Evolutionary conservation across 1,140 invertebrate species (phyloP).

Genomic region (Heliconius hewitsoni): DNA sequence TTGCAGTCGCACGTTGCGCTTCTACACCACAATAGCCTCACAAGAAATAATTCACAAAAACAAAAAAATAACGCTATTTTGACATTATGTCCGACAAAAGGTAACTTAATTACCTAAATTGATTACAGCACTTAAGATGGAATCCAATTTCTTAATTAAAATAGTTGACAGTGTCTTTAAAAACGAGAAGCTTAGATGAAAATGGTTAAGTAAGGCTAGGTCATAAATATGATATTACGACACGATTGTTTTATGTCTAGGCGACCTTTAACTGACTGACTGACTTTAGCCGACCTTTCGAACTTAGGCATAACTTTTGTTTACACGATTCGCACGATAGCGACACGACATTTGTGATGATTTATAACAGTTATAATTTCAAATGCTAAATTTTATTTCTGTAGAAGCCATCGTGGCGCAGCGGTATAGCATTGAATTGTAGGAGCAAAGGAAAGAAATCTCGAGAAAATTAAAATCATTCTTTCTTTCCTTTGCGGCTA

Average conservation of each 20-base stretch:
- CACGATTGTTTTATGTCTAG: background rate
- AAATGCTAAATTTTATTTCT: background rate
- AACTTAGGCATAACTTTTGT: background rate
- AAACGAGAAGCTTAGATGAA: background rate
- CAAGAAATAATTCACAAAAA: too few species aligned
- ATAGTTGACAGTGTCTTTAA: background rate
- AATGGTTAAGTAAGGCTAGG: background rate
- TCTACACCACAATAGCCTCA: too few species aligned
- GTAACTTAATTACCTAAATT: too few species aligned
- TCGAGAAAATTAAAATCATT: too few species aligned
- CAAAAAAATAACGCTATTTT: too few species aligned
- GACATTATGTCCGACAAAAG: too few species aligned
- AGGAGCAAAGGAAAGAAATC: too few species aligned
- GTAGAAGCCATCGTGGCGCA: too few species aligned
- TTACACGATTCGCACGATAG: background rate
- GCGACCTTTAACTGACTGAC: background rate
- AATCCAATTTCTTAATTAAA: background rate
- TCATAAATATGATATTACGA: background rate
- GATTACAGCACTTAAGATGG: too few species aligned
- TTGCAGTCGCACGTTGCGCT: too few species aligned
- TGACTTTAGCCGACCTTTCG: background rate
- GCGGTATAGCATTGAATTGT: too few species aligned
- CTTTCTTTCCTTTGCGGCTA: too few species aligned
- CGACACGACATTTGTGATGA: background rate
- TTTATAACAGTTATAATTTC: background rate